Evolutionary conservation across 2,113 vertebrate genomes (phyloP).

Genomic region (Collichthys lucidus): DNA sequence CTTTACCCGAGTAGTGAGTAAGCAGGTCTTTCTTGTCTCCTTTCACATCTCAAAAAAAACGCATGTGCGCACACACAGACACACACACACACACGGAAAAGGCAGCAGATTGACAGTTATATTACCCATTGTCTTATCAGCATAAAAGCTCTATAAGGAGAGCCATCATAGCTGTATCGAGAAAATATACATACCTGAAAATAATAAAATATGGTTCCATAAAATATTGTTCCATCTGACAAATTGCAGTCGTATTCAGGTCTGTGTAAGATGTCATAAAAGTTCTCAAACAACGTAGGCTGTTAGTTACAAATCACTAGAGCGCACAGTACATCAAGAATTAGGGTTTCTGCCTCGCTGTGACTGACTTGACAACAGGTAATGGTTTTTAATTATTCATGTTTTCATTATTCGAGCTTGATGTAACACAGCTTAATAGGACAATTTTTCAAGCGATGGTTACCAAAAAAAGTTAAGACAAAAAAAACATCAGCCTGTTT

Average conservation of each 20-base stretch:
- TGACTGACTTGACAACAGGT: background rate
- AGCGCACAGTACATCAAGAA: background rate
- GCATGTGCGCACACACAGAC: too few relatives aligned
- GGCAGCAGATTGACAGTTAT: background rate
- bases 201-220: background rate
- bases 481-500: background rate
- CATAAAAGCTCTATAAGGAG: background rate
- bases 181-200: too few relatives aligned
- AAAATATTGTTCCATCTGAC: background rate
- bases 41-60: background rate
- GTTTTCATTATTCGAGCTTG: background rate
- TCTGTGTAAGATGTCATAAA: background rate
- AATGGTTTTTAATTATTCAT: background rate
- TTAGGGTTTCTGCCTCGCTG: background rate
- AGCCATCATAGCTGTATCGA: background rate
- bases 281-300: background rate
- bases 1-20: constrained; percentile 2
- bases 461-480: background rate
- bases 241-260: background rate
- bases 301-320: background rate
- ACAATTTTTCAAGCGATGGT: background rate
- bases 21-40: constrained; percentile 23
- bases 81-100: too few relatives aligned
- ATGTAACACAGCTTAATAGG: background rate
- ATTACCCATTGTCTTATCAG: background rate